These are phyloP conservation scores for Eilema sororculum DNA, from an alignment of 2,888 invertebrate species.

Conservation along the genomic window DNA sequence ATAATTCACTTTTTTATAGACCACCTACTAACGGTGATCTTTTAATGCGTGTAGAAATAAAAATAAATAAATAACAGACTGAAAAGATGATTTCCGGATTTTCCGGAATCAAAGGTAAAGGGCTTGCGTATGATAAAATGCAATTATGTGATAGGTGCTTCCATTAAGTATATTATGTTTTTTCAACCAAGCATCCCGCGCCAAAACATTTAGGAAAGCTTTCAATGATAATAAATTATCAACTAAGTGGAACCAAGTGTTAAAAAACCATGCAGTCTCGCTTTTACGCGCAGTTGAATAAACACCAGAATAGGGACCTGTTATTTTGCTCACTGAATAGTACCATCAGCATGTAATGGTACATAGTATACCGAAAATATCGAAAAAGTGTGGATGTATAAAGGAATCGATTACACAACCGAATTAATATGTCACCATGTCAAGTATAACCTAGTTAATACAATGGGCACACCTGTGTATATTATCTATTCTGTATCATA, in stretches of 20 bases:
- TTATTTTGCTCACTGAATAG: not conserved
- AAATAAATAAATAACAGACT: too few species aligned
- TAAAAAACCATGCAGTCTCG: too few species aligned
- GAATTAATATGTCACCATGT: not conserved
- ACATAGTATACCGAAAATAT: not conserved
- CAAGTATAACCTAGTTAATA: too few species aligned
- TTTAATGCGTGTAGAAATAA: too few species aligned
- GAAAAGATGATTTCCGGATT: too few species aligned
- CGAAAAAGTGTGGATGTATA: not conserved
- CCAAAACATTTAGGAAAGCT: not conserved
- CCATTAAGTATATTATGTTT: not conserved
- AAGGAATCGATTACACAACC: not conserved
- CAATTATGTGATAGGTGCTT: not conserved
- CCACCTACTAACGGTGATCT: too few species aligned
- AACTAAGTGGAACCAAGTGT: not conserved
- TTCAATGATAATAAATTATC: not conserved
- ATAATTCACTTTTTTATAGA: too few species aligned
- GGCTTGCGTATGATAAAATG: not conserved
- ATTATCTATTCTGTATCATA: too few species aligned
- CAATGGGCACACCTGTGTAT: too few species aligned
- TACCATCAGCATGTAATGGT: not conserved
- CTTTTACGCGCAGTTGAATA: not conserved
- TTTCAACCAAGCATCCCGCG: not conserved
- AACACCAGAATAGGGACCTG: not conserved
- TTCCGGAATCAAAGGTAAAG: not conserved